Base-by-base conservation (phyloP, 92 coral and sea anemone genomes). In the Nematostella vectensis region DNA sequence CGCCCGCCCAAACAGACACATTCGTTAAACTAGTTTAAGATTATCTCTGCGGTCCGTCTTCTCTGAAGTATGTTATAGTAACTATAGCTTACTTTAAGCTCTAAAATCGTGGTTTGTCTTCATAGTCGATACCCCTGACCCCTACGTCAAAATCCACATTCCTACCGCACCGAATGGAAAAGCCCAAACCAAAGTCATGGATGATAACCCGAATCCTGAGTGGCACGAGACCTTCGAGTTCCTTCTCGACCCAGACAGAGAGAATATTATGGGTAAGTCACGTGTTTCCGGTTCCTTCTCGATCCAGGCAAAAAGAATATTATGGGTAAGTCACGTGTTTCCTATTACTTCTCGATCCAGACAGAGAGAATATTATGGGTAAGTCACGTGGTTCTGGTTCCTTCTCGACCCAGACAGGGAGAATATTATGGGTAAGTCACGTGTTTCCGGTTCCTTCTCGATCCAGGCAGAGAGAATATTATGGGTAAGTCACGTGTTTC, bases 111-210 rank as follows among this genome's bases (percentile, higher is more conserved):
- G n/a, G 21, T 49, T 62, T 24, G 29, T 44, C 24, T 33, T 51
- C 49, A 0, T 27, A 77, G 84, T 71, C 24, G 83, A 70, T 55
- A 76, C 58, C 22, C 83, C 83, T 0, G 83, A 76, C 39, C 77
- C 83, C 12, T 76, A 57, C 25, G 83, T 76, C 17, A 71, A 61
- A 37, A 28, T 76, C 15, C 31, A 26, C 22, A 62, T 76, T 3
- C 71, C 68, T 8, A 70, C 77, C 11, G 72, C 83, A 11, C 83
- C 83, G 3, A 70, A 58, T 57, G 83, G 78, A 2, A 56, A 54
- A 17, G 62, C 57, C 12, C 27, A 42, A 48, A 76, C 83, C 11
- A 63, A 42, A 30, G 68, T 58, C 10, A 50, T 55, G 36, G 12
- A 61, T 33, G 58, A 70, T 68, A 62, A 30, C 33, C 33, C 38